Percentiles rank a stretch among this genome's conserved stretches.
These are phyloP conservation scores for Danaus melanippus DNA, from an alignment of 1,140 invertebrate species.

Conservation along the genomic window DNA sequence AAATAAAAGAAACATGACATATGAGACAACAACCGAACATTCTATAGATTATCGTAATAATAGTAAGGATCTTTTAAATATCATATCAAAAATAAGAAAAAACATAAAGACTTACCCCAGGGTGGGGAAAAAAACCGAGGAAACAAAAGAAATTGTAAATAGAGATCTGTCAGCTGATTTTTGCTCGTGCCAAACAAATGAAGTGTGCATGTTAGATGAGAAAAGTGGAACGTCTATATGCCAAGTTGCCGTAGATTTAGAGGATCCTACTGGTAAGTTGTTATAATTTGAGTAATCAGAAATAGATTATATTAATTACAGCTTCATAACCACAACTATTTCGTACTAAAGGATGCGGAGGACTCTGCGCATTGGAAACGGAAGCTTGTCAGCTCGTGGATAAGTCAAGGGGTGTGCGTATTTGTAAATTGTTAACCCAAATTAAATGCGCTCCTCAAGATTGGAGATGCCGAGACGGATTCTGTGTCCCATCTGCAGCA, in stretches of 20 bases:
- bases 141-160: constrained; percentile 47
- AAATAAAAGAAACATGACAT: constrained; percentile 10
- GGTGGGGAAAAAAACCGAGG: constrained; percentile 30
- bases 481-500: constrained; percentile 78
- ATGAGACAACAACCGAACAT: constrained; percentile 9
- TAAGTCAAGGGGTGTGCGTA: constrained; percentile 58
- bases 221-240: constrained; percentile 77
- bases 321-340: background rate
- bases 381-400: constrained; percentile 82
- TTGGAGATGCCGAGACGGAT: constrained; percentile 80
- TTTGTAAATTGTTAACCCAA: constrained; percentile 59
- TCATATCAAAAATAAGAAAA: constrained; percentile 56
- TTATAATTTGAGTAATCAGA: background rate
- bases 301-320: constrained; percentile 7
- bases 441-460: constrained; percentile 73
- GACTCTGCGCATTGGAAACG: constrained; percentile 78
- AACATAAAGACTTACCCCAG: constrained; percentile 62
- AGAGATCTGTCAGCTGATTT: constrained; percentile 51
- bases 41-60: constrained; percentile 23
- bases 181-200: constrained; percentile 67
- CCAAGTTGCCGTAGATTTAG: constrained; percentile 70
- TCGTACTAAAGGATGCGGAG: constrained; percentile 75
- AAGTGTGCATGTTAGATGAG: constrained; percentile 79
- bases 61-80: constrained; percentile 15
- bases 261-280: constrained; percentile 76